phyloP scores from a whole-genome alignment of 2,888 invertebrate genomes.

The Netelia fuscicornis region DNA sequence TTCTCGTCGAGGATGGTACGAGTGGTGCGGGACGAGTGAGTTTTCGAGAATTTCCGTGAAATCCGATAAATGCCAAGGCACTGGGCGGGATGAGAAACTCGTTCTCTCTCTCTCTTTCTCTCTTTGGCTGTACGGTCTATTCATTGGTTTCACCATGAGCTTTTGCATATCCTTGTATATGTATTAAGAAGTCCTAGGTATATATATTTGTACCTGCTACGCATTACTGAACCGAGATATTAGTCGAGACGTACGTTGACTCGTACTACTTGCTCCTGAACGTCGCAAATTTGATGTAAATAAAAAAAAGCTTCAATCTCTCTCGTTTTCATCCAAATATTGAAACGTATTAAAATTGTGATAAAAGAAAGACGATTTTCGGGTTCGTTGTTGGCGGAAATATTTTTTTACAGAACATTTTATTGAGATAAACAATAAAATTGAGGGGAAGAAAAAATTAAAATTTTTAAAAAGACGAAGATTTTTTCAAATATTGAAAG shows the following conservation, averaged over 20 bases:
- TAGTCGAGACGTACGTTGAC: not conserved
- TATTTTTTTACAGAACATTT: too few relatives aligned
- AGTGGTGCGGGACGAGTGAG: not conserved
- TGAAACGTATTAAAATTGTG: not conserved
- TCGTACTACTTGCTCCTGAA: not conserved
- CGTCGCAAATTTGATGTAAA: not conserved
- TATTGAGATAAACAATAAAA: too few relatives aligned
- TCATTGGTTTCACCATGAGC: conserved; percentile 17
- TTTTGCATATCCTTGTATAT: not conserved
- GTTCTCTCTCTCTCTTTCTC: conserved; percentile 8
- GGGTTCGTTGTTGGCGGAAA: too few relatives aligned
- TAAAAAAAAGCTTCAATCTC: not conserved
- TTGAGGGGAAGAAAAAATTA: too few relatives aligned
- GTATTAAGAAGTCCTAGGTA: not conserved
- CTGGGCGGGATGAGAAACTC: conserved; percentile 36
- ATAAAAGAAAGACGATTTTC: not conserved
- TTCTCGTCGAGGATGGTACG: conserved; percentile 15
- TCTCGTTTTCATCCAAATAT: not conserved
- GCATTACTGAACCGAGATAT: not conserved
- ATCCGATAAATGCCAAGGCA: conserved; percentile 44
- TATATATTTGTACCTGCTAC: not conserved
- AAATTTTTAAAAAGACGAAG: too few relatives aligned
- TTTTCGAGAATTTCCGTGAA: conserved; percentile 46
- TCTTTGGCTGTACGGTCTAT: not conserved
- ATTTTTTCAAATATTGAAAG: too few relatives aligned